These are phyloP conservation scores for Noctuana brunneofusca DNA, from an alignment of 2,888 invertebrate species.

Conservation along the genomic window DNA sequence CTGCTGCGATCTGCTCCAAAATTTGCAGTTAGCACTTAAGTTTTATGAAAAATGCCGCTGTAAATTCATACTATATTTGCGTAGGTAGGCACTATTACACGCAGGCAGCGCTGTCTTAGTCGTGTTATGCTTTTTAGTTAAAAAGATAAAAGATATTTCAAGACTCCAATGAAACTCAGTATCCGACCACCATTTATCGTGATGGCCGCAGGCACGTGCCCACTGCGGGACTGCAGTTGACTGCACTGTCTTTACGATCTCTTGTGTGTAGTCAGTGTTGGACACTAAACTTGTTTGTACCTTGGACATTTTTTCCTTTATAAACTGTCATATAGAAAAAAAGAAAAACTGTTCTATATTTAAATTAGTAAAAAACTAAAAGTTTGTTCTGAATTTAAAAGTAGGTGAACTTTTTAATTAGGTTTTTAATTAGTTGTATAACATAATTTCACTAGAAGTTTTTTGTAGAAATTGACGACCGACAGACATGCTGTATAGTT, in stretches of 20 bases:
- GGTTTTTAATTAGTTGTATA: no score
- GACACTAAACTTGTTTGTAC: not conserved
- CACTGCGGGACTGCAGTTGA: constrained; percentile 16
- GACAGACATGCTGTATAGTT: no score
- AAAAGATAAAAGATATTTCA: constrained; percentile 32
- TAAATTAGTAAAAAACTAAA: no score
- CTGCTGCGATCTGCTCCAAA: no score
- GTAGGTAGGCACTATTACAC: not conserved
- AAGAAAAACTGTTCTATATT: not conserved
- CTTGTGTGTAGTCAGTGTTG: constrained; percentile 7
- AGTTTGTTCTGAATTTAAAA: no score
- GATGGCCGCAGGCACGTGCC: constrained; percentile 69
- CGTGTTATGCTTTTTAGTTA: not conserved
- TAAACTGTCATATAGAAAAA: not conserved
- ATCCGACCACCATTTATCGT: constrained; percentile 60
- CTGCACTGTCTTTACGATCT: constrained; percentile 17
- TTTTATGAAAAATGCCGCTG: not conserved
- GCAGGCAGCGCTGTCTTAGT: not conserved
- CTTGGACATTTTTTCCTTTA: not conserved
- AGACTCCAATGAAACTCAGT: constrained; percentile 30
- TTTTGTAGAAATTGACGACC: no score
- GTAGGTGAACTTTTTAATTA: no score
- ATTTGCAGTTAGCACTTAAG: no score
- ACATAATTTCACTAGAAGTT: no score
- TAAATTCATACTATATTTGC: no score